Evolutionary conservation across 2,797 vertebrate genomes (phyloP), one percentile per base, ranked within the genome.

Genomic region (Liparis tanakae): DNA sequence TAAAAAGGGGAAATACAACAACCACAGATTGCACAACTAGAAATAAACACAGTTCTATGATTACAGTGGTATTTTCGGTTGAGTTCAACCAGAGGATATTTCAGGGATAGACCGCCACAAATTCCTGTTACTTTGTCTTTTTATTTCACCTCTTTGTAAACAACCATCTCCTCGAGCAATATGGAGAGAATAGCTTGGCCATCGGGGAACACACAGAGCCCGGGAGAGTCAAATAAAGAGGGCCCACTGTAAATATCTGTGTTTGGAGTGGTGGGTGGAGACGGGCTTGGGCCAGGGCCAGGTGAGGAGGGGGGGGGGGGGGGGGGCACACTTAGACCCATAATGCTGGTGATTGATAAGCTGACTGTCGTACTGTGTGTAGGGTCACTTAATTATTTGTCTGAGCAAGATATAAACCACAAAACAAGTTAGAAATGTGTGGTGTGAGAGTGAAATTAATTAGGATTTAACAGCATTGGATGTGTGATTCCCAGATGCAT

Each of bases 71-170:
- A 50, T 78, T 83, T 77, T 80, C 57, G 74, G 71, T 67, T 57
- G 18, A 79, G 55, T 62, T 64, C 60, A 74, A 72, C 57, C 22
- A 61, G 54, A 72, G 85, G 83, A 89, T 91, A 92, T 92, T 93
- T 91, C 76, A n/a, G 62, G 59, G 56, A 86, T 79, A 50, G 34
- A 51, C 68, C 69, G 71, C 76, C 37, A 68, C 7, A 71, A 71
- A 70, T 85, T 86, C 83, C 83, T 74, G 70, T 67, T 81, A 70
- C 87, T 85, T 89, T 89, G 86, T 87, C 87, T 85, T 81, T 84
- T 88, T 80, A 80, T 74, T 88, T 75, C 72, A 84, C 76, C 60
- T 76, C 61, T 20, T 34, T 79, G 73, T 91, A 92, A 93, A 90
- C 87, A 89, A 8, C 39, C 70, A 41, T 61, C 79, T 87, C 87